phyloP scores from a whole-genome alignment of 1,140 invertebrate genomes.

The Rhysida immarginata region DNA sequence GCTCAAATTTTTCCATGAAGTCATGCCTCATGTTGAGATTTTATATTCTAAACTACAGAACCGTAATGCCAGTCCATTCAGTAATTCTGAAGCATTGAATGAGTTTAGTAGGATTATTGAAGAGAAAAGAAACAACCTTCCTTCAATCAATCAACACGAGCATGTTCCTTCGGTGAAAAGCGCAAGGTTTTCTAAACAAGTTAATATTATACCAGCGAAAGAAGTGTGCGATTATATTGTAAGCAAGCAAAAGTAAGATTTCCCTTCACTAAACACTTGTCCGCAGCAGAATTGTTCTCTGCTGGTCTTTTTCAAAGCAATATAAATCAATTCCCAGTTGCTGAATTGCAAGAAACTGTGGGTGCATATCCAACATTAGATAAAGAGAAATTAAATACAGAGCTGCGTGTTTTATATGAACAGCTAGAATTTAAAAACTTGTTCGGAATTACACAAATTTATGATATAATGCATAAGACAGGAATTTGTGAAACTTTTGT shows the following conservation, averaged over 20 bases:
- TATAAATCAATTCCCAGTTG: neutral
- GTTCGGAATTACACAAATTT: neutral
- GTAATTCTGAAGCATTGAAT: no score
- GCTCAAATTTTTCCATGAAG: neutral
- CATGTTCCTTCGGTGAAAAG: no score
- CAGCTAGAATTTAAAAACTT: neutral
- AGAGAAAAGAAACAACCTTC: no score
- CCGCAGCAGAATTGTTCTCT: neutral
- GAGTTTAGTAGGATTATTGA: no score
- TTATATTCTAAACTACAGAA: neutral
- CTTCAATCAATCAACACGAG: no score
- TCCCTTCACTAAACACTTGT: neutral
- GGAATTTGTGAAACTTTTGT: neutral
- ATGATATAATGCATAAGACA: conserved; percentile 6
- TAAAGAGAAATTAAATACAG: neutral
- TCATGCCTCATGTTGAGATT: neutral
- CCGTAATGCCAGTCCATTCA: no score
- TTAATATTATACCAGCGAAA: neutral
- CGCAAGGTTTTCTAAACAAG: no score
- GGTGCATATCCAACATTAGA: neutral
- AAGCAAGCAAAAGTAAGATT: neutral
- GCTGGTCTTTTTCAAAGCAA: neutral
- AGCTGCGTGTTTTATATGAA: neutral
- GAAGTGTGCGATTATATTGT: neutral
- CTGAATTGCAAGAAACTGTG: neutral